Percentiles rank a stretch among this genome's conserved stretches.
These are phyloP conservation scores for Fragum whitleyi DNA, from an alignment of 2,888 invertebrate genomes.

Conservation along the genomic window DNA sequence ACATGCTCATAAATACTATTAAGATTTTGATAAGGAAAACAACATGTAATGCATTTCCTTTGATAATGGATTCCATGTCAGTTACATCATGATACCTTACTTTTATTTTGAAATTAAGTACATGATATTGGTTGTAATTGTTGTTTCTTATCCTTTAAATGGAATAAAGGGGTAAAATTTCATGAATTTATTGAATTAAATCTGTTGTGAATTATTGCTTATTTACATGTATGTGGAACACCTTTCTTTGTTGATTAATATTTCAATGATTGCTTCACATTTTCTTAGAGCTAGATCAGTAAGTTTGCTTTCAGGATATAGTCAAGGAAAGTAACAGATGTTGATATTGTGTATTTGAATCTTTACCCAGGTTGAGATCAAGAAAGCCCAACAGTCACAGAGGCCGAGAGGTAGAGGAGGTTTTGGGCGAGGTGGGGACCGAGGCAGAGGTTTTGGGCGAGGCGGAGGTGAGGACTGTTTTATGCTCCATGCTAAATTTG, in stretches of 20 bases:
- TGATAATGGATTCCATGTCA: neutral
- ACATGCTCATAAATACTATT: no score
- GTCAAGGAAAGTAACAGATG: neutral
- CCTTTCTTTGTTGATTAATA: neutral
- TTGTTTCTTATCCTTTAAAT: neutral
- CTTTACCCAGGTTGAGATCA: conserved; percentile 89
- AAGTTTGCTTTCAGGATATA: conserved; percentile 10
- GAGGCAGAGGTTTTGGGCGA: conserved; percentile 76
- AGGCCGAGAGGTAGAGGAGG: conserved; percentile 78
- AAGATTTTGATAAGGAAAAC: neutral
- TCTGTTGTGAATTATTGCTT: neutral
- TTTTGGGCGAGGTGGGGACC: conserved; percentile 73
- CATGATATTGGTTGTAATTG: no score
- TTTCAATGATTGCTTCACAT: neutral
- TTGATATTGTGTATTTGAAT: conserved; percentile 2
- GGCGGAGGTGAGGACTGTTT: conserved; percentile 49
- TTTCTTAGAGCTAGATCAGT: neutral
- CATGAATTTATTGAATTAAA: neutral
- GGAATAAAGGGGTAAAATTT: neutral
- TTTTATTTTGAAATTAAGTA: no score
- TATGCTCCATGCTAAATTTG: no score
- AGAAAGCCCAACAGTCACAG: conserved; percentile 93
- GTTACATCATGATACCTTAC: no score
- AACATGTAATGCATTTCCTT: conserved; percentile 1
- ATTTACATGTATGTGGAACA: neutral